A percentile compares a stretch with the other conserved stretches of the same genome.
phyloP scores from a whole-genome alignment of 1,140 invertebrate species.

The Lordiphosa stackelbergi region DNA sequence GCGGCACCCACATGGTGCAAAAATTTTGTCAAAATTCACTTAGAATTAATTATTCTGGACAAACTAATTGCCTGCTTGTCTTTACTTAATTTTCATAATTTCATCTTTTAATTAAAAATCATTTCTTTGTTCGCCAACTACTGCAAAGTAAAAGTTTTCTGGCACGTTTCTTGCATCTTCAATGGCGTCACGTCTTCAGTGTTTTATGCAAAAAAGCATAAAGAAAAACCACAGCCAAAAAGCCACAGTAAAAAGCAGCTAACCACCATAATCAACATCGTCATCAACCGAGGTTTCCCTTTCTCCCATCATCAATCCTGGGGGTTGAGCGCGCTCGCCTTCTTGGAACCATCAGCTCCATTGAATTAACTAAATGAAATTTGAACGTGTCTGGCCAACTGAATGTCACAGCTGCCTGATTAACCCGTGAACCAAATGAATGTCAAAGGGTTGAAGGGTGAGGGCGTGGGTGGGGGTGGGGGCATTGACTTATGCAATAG shows the following conservation, averaged over 20 bases:
- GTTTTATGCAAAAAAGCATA: not conserved
- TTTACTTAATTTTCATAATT: not conserved
- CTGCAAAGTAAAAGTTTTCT: conserved; percentile 4
- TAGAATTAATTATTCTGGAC: too few relatives aligned
- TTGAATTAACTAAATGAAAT: conserved; percentile 71
- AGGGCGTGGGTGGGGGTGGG: not conserved
- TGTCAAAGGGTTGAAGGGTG: not conserved
- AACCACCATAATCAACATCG: conserved; percentile 15
- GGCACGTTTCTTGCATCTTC: conserved; percentile 39
- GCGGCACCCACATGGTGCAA: too few relatives aligned
- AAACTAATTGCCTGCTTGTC: too few relatives aligned
- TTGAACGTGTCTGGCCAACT: conserved; percentile 53
- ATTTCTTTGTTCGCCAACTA: not conserved
- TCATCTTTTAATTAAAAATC: conserved; percentile 6
- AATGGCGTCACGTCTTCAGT: conserved; percentile 36
- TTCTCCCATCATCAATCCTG: not conserved
- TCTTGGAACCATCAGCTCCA: conserved; percentile 23
- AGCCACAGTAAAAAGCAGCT: conserved; percentile 21
- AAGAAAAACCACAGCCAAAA: conserved; percentile 23
- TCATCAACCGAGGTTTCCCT: not conserved
- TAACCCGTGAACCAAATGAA: conserved; percentile 12
- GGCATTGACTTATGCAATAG: conserved; percentile 22
- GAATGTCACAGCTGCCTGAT: conserved; percentile 25
- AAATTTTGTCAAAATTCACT: too few relatives aligned
- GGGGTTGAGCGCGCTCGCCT: too few relatives aligned